Conservation (phyloP, 92 coral and sea anemone species). For the Zoanthus sansibaricus region DNA sequence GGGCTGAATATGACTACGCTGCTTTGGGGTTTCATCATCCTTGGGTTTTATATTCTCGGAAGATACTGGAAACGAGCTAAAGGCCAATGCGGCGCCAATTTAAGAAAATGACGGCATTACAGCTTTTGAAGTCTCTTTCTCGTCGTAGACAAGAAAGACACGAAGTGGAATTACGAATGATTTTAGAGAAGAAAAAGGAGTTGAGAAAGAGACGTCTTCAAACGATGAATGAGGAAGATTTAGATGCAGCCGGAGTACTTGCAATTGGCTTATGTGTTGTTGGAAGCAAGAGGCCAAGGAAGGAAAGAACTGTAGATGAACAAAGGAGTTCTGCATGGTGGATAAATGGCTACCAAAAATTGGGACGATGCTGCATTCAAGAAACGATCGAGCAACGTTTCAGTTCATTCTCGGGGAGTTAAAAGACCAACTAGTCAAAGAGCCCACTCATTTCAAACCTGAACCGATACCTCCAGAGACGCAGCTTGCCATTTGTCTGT, state of each 20-base stretch:
- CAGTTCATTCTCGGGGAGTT: slow-evolving; percentile 58
- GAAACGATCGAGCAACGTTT: slow-evolving; percentile 53
- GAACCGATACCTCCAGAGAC: slow-evolving; percentile 62
- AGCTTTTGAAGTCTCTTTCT: slow-evolving; percentile 36
- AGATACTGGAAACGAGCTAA: no score
- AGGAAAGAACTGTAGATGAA: slow-evolving; percentile 45
- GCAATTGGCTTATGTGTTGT: slow-evolving; percentile 37
- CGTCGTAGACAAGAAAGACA: slow-evolving; percentile 48
- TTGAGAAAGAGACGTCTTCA: background rate
- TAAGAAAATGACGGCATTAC: background rate
- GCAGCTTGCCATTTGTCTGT: slow-evolving; percentile 67
- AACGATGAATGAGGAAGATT: slow-evolving; percentile 42
- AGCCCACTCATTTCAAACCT: slow-evolving; percentile 60
- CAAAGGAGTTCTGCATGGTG: slow-evolving; percentile 56
- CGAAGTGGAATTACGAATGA: slow-evolving; percentile 17
- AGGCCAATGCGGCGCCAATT: no score
- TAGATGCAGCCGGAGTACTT: slow-evolving; percentile 17
- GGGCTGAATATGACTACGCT: no score
- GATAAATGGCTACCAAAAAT: slow-evolving; percentile 57
- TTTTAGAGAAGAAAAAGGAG: background rate
- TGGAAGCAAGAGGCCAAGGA: slow-evolving; percentile 36
- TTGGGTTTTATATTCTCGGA: no score
- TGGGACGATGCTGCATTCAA: slow-evolving; percentile 61
- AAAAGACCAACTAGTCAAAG: slow-evolving; percentile 36
- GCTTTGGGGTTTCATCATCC: no score